Conservation (phyloP, 2,113 vertebrate genomes). For the Otis tarda region DNA sequence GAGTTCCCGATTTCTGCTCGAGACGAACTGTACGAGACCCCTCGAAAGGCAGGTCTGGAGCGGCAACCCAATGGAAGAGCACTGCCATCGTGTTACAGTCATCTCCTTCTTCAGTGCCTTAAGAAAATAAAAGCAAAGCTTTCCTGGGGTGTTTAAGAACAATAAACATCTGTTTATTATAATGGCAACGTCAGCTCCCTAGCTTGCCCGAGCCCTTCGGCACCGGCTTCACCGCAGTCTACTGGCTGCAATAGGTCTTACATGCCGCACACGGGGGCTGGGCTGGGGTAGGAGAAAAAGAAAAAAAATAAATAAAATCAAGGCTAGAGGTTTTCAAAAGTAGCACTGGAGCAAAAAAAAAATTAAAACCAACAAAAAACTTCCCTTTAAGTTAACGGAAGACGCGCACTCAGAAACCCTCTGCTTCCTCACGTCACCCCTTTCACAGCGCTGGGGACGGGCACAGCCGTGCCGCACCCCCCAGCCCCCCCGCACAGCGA, state of each 20-base stretch:
- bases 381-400: background rate
- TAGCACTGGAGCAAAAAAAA: accelerated
- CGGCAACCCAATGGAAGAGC: background rate
- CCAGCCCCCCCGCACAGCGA: background rate
- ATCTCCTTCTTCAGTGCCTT: background rate
- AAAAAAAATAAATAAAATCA: background rate
- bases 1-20: background rate
- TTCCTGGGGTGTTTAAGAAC: background rate
- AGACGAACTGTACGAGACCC: accelerated
- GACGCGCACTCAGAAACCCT: background rate
- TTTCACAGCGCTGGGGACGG: background rate
- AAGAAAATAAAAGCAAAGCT: background rate
- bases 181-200: background rate
- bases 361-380: background rate
- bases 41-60: accelerated
- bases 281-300: background rate
- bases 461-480: background rate
- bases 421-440: background rate
- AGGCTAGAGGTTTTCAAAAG: background rate
- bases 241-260: too few relatives aligned
- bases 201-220: background rate
- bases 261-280: background rate
- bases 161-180: background rate
- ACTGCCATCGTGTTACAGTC: accelerated
- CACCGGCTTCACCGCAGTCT: accelerated